phyloP scores from a whole-genome alignment of 2,888 invertebrate genomes.

The Cryptophagus acutangulus region DNA sequence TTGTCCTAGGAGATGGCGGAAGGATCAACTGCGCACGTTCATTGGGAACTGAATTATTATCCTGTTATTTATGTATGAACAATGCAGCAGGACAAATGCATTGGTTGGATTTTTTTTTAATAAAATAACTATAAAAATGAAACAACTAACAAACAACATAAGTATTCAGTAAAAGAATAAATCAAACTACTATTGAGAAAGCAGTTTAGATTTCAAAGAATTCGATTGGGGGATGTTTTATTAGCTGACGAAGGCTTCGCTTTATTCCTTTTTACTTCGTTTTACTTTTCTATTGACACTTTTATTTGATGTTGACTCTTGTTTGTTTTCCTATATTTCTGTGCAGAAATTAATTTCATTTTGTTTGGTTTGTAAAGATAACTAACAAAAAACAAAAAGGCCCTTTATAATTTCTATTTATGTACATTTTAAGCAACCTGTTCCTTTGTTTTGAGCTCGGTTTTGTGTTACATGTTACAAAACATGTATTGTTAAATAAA shows the following conservation, averaged over 20 bases:
- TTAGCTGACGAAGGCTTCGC: conserved; percentile 23
- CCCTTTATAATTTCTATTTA: no score
- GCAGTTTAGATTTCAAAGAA: conserved; percentile 29
- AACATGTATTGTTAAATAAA: no score
- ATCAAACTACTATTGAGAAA: conserved; percentile 24
- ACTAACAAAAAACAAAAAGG: no score
- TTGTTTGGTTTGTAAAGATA: no score
- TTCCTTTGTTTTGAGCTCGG: no score
- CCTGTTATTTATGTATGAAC: conserved; percentile 5
- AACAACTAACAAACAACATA: conserved; percentile 5
- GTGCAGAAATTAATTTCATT: conserved; percentile 10
- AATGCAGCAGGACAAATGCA: conserved; percentile 4
- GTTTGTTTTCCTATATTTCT: conserved; percentile 12
- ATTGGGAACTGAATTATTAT: no score
- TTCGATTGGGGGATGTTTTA: conserved; percentile 24
- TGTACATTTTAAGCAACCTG: no score
- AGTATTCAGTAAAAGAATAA: conserved; percentile 16
- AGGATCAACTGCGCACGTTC: conserved; percentile 16
- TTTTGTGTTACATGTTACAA: no score
- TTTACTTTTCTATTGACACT: conserved; percentile 22
- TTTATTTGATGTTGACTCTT: conserved; percentile 19
- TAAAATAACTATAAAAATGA: conserved; percentile 9
- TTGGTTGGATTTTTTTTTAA: conserved; percentile 12
- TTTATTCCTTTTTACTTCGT: conserved; percentile 13
- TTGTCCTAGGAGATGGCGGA: conserved; percentile 16